phyloP scores from a whole-genome alignment of 1,140 invertebrate genomes.

The Bilobella aurantiaca region DNA sequence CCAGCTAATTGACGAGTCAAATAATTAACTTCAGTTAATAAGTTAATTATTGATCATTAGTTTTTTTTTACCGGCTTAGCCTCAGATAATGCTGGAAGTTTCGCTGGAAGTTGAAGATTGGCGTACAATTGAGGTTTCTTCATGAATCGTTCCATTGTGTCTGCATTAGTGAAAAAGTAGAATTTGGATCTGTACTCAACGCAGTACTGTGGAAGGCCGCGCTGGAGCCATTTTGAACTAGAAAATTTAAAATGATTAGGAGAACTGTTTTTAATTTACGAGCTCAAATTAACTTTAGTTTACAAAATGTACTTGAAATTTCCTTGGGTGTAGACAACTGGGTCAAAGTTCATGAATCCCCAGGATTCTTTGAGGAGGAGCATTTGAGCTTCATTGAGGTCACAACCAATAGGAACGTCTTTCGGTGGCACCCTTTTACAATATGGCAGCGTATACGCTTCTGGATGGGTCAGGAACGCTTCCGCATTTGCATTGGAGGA shows the following conservation, averaged over 20 bases:
- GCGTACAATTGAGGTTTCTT: slow-evolving; percentile 13
- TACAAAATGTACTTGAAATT: slow-evolving; percentile 13
- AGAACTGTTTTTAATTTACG: not conserved
- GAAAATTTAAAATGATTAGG: not conserved
- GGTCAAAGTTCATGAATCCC: slow-evolving; percentile 25
- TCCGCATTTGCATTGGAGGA: not conserved
- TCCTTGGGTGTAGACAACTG: slow-evolving; percentile 18
- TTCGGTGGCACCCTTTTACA: slow-evolving; percentile 10
- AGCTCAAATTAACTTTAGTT: too few species aligned
- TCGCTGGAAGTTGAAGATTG: slow-evolving; percentile 7
- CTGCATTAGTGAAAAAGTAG: slow-evolving; percentile 17
- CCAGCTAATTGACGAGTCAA: slow-evolving; percentile 5
- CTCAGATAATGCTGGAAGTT: slow-evolving; percentile 15
- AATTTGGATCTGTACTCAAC: slow-evolving; percentile 13
- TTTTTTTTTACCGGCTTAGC: slow-evolving; percentile 4
- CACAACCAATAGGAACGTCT: not conserved
- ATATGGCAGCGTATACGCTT: slow-evolving; percentile 11
- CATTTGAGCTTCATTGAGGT: slow-evolving; percentile 9
- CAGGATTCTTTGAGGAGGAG: slow-evolving; percentile 4
- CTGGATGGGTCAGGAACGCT: slow-evolving; percentile 14
- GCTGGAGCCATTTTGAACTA: slow-evolving; percentile 20
- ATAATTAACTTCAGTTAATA: not conserved
- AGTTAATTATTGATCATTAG: not conserved
- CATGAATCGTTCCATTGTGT: slow-evolving; percentile 16
- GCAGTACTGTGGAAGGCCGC: slow-evolving; percentile 19